These are phyloP conservation scores for Tolypeutes matacus DNA, from an alignment of 2,797 vertebrate species.

Conservation along the genomic window DNA sequence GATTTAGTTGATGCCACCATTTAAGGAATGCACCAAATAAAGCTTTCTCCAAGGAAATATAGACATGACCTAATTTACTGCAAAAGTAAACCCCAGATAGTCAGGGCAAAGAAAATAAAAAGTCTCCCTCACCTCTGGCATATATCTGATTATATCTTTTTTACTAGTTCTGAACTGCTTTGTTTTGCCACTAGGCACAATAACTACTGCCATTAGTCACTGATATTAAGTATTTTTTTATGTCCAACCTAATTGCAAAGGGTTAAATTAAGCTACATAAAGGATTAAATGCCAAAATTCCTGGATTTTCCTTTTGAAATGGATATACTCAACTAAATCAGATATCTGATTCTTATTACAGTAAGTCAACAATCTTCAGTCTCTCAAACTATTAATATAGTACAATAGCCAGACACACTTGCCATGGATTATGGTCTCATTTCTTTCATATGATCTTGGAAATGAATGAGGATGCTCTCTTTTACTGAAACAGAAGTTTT, in stretches of 20 bases:
- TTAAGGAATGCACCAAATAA: slow-evolving; percentile 50
- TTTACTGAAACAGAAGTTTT: neutral
- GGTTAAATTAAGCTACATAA: slow-evolving; percentile 70
- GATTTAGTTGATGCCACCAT: neutral
- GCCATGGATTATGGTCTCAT: slow-evolving; percentile 89
- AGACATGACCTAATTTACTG: slow-evolving; percentile 48
- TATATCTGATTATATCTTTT: slow-evolving; percentile 67
- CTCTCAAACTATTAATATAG: slow-evolving; percentile 89
- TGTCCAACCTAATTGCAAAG: slow-evolving; percentile 59
- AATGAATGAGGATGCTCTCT: neutral
- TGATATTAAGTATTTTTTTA: slow-evolving; percentile 68
- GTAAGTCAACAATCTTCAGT: slow-evolving; percentile 90
- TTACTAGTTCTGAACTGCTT: slow-evolving; percentile 53
- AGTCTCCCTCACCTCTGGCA: neutral
- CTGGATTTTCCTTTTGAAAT: slow-evolving; percentile 84
- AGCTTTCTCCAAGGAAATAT: slow-evolving; percentile 43
- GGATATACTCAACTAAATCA: slow-evolving; percentile 83
- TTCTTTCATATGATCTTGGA: slow-evolving; percentile 67
- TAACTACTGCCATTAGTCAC: slow-evolving; percentile 52
- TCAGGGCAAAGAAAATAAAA: slow-evolving; percentile 67
- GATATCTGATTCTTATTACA: slow-evolving; percentile 87
- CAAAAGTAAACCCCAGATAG: slow-evolving; percentile 21
- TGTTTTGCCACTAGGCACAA: slow-evolving; percentile 35
- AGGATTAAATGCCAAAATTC: slow-evolving; percentile 72
- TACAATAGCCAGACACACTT: slow-evolving; percentile 79